Conservation (phyloP, 53 echinoderm and acorn worm genomes). For the Arbacia lixula region DNA sequence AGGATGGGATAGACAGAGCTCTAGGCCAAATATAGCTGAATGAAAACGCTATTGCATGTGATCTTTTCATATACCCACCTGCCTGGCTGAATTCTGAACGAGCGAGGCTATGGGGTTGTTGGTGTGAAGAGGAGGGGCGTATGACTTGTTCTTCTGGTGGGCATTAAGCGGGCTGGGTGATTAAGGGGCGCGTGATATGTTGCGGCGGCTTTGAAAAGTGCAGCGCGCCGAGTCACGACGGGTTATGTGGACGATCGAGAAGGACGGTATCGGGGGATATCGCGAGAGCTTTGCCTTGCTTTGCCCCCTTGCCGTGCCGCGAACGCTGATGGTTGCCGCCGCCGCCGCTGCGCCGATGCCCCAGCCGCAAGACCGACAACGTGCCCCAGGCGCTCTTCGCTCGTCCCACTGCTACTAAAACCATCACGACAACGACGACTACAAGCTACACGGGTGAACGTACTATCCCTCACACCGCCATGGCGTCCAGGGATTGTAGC, state of each 20-base stretch:
- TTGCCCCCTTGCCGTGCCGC: too few species aligned
- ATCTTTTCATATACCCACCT: conserved; percentile 28
- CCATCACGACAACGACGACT: too few species aligned
- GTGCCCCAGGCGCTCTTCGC: too few species aligned
- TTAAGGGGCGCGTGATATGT: conserved; percentile 32
- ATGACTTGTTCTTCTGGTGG: conserved; percentile 43
- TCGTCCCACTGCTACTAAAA: too few species aligned
- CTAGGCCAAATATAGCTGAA: conserved; percentile 9
- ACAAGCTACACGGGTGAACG: background rate
- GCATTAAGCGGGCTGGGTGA: conserved; percentile 47
- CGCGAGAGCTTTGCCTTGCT: too few species aligned
- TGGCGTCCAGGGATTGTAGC: too few species aligned
- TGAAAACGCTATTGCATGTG: conserved; percentile 29
- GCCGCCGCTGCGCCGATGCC: too few species aligned
- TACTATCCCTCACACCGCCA: background rate
- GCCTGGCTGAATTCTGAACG: conserved; percentile 7
- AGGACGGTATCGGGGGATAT: too few species aligned
- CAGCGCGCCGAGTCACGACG: conserved; percentile 33
- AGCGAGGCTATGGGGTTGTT: background rate
- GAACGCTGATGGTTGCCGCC: too few species aligned
- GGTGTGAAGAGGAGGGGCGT: background rate
- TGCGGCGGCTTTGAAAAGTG: conserved; percentile 53
- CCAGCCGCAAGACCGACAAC: too few species aligned
- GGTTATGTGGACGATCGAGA: background rate
- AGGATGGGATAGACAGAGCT: too few species aligned